Evolutionary conservation across 1,140 invertebrate genomes (phyloP), one percentile per base, ranked within the genome.

Genomic region (Spodoptera litura): DNA sequence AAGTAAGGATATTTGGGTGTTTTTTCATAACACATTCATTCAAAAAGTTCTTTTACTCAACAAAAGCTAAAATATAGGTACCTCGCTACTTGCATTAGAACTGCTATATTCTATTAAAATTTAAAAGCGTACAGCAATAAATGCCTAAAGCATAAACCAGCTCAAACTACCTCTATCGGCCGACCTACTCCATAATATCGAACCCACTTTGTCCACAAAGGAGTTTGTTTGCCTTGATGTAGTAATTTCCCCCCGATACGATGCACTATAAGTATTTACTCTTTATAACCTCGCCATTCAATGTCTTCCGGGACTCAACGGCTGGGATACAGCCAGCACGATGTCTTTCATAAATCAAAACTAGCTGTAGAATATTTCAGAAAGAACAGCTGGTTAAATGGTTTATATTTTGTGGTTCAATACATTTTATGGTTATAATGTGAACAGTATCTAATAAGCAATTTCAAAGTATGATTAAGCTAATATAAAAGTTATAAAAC

Each of bases 181-280:
- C 12, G 4, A 15, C 52, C 12, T 53, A 55, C 12, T 8, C 2
- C 52, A 55, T 15, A 52, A 13, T 52, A 53, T 12, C 4, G 25
- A 68, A 52, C 49, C n/a, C 44, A 44, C 15, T 64, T 49, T 49
- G 20, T 31, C 9, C 25, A 38, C 64, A 52, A 68, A 52, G 52
- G 20, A n/a, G 15, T 9, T 27, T 31, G 2, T 52, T 4, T 31
- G 27, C 44, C 49, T 31, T 68, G 64, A 52, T 27, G 38, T 52
- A 27, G 64, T 68, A 68, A 68, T 68, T 68, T 68, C 64, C 64
- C 12, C 51, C 15, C 20, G 44, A 68, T 68, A 68, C 27, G 52
- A 38, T 38, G 20, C 64, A 13, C 2, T 15, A 68, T 4, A 62
- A 31, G 13, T 15, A 62, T 53, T 31, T 31, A 13, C 49, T 68